Conservation (phyloP, 2,888 invertebrate genomes). For the Brachycybe producta region DNA sequence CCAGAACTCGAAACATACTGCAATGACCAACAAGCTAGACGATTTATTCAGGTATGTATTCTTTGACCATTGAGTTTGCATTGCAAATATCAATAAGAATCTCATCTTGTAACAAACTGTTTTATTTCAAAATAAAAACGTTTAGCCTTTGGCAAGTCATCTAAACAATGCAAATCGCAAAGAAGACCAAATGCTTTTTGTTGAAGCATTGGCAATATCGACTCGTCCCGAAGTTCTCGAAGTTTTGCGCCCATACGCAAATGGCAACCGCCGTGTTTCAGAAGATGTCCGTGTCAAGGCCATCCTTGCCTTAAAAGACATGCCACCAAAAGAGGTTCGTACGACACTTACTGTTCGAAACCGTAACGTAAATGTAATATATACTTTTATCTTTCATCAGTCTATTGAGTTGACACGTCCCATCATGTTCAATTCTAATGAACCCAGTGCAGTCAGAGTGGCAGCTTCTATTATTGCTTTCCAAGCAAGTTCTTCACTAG, state of each 20-base stretch:
- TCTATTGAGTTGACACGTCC: not conserved
- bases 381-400: not conserved
- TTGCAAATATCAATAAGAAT: not conserved
- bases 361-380: not conserved
- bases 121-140: not conserved
- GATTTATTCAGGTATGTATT: constrained; percentile 7
- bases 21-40: not conserved
- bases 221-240: not conserved
- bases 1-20: constrained; percentile 10
- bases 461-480: not conserved
- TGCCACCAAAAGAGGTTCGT: not conserved
- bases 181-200: constrained; percentile 4
- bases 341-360: not conserved
- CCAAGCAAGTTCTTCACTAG: not conserved
- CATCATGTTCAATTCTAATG: constrained; percentile 3
- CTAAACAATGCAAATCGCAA: not conserved
- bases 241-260: not conserved
- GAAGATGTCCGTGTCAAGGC: constrained; percentile 8
- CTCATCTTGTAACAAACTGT: not conserved
- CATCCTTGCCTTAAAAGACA: not conserved
- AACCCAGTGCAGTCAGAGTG: constrained; percentile 4
- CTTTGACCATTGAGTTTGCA: not conserved
- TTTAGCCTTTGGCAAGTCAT: constrained; percentile 8
- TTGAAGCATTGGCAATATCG: not conserved
- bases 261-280: not conserved